Conservation (phyloP, 2,113 vertebrate species). For the crab-eating macaque (Macaca fascicularis) region DNA sequence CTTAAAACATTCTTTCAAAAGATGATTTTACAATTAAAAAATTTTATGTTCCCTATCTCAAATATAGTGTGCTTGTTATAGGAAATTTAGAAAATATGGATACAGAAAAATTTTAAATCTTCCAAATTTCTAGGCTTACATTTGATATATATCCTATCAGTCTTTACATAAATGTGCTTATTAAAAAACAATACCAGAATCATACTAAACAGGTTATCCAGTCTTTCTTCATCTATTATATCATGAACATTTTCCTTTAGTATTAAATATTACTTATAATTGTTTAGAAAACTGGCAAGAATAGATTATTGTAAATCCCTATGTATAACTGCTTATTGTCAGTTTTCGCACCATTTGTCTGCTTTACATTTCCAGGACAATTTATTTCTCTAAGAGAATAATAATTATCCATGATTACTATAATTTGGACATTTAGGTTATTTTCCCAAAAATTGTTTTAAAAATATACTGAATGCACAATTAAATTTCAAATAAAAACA, state of each 20-base stretch:
- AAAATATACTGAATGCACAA: background rate
- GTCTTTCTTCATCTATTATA: background rate
- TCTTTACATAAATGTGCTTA: background rate
- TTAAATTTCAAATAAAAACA: background rate
- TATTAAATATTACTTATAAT: constrained; percentile 39
- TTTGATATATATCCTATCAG: background rate
- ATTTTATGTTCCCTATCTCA: background rate
- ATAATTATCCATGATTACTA: background rate
- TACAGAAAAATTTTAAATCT: background rate
- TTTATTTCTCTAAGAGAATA: constrained; percentile 1
- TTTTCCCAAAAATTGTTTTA: background rate
- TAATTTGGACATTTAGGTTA: background rate
- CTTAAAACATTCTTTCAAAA: constrained; percentile 16
- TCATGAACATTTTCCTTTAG: background rate
- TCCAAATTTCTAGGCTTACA: background rate
- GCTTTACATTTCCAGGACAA: background rate
- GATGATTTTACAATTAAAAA: background rate
- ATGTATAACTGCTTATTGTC: background rate
- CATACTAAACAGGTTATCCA: background rate
- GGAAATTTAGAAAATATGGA: background rate
- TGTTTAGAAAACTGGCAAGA: constrained; percentile 27
- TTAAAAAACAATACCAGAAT: constrained; percentile 27
- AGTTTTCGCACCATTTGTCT: background rate
- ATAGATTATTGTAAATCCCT: background rate
- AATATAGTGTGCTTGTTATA: background rate